phyloP scores from a whole-genome alignment of 2,113 vertebrate genomes.

The Panthera tigris region DNA sequence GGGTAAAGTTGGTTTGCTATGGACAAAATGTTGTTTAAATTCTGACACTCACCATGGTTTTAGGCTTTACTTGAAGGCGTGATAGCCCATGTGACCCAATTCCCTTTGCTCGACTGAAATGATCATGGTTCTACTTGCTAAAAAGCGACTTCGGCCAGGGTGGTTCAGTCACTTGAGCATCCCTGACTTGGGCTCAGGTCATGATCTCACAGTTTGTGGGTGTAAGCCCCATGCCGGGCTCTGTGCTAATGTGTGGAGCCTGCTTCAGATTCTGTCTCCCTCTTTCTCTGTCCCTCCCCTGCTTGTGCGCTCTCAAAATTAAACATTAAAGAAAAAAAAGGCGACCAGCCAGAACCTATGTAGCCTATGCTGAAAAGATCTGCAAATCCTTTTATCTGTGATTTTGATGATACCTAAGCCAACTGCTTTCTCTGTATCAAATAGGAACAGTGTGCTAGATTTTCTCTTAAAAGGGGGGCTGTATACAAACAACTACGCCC shows the following conservation, averaged over 20 bases:
- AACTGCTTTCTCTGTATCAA: constrained; percentile 2
- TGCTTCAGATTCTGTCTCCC: background rate
- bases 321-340: background rate
- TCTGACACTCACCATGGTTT: background rate
- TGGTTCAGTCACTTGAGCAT: background rate
- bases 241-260: background rate
- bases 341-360: background rate
- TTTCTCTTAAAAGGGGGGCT: background rate
- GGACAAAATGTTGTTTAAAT: background rate
- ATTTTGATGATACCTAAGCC: constrained; percentile 6
- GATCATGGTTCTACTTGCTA: background rate
- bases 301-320: too few relatives aligned
- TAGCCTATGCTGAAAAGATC: background rate
- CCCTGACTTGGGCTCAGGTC: background rate
- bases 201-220: background rate
- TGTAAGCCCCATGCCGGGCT: background rate
- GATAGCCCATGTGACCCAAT: background rate
- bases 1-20: background rate
- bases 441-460: background rate
- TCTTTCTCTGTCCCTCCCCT: background rate
- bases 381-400: background rate
- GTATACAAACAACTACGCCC: background rate
- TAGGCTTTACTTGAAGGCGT: background rate
- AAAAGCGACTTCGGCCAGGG: background rate
- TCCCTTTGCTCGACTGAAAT: background rate